These are phyloP conservation scores for Aptenodytes patagonicus DNA, from an alignment of 2,113 vertebrate genomes.

Conservation along the genomic window DNA sequence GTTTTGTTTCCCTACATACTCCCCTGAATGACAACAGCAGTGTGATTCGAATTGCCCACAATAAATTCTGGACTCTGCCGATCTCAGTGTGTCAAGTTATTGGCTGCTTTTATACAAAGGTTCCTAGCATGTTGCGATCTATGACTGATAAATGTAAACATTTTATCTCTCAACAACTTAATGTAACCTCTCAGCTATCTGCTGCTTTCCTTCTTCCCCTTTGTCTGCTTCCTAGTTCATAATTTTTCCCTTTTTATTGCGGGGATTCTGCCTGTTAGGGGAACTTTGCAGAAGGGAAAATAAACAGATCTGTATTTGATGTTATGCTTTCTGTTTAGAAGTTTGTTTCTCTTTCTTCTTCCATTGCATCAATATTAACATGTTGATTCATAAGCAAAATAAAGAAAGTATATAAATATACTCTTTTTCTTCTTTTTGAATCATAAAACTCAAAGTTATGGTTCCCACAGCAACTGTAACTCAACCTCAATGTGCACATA, in stretches of 20 bases:
- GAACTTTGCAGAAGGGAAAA: background rate
- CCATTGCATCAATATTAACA: background rate
- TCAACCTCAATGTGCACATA: constrained; percentile 22
- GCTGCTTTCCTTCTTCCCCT: background rate
- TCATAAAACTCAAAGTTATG: constrained; percentile 31
- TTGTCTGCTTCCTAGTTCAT: background rate
- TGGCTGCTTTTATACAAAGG: background rate
- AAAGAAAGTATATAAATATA: background rate
- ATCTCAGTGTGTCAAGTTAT: background rate
- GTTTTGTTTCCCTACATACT: background rate
- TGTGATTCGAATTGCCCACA: background rate
- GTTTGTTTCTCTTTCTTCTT: constrained; percentile 24
- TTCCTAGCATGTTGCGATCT: background rate
- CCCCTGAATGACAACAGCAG: background rate
- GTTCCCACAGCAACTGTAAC: constrained; percentile 58
- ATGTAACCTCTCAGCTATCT: background rate
- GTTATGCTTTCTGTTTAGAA: background rate
- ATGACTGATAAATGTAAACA: background rate
- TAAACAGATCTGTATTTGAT: background rate
- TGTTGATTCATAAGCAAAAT: constrained; percentile 38
- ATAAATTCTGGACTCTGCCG: background rate
- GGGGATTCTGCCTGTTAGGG: background rate
- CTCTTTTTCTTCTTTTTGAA: constrained; percentile 11
- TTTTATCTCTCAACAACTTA: background rate
- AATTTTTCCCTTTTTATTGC: background rate